Evolutionary conservation across 2,888 invertebrate genomes (phyloP).

Genomic region (Drosophila nr. perissopoda): DNA sequence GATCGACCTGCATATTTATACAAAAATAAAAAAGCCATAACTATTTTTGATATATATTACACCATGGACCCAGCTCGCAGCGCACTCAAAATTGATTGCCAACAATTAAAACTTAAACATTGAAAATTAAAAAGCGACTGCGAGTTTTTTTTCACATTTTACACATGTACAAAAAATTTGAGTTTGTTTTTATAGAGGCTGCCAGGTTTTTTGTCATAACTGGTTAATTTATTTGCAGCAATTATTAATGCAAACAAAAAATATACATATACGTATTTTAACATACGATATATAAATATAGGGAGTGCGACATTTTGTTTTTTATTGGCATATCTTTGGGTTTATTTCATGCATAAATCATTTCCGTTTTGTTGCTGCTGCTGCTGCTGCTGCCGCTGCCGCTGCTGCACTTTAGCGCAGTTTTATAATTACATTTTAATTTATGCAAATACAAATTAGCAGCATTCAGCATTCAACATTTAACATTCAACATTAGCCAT

Average conservation of each 20-base stretch:
- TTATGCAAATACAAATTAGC: slow-evolving; percentile 79
- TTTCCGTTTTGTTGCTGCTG: slow-evolving; percentile 52
- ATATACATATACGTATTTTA: slow-evolving; percentile 33
- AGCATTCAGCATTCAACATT: slow-evolving; percentile 9
- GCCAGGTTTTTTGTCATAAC: slow-evolving; percentile 59
- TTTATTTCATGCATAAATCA: slow-evolving; percentile 78
- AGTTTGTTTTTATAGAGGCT: slow-evolving; percentile 10
- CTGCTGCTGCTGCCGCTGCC: slow-evolving; percentile 20
- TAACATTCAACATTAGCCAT: background rate
- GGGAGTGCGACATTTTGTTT: slow-evolving; percentile 57
- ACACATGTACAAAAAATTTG: slow-evolving; percentile 2
- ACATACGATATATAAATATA: slow-evolving; percentile 19
- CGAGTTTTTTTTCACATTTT: slow-evolving; percentile 1
- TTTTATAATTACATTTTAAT: slow-evolving; percentile 80
- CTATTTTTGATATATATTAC: slow-evolving; percentile 73
- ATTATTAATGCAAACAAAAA: slow-evolving; percentile 78
- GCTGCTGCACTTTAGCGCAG: slow-evolving; percentile 54
- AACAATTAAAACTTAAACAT: slow-evolving; percentile 78
- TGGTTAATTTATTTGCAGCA: slow-evolving; percentile 78
- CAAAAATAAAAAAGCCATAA: slow-evolving; percentile 23
- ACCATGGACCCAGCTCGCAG: slow-evolving; percentile 26
- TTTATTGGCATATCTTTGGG: slow-evolving; percentile 58
- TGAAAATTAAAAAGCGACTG: slow-evolving; percentile 73
- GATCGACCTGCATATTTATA: slow-evolving; percentile 29
- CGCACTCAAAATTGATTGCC: slow-evolving; percentile 74